phyloP scores from a whole-genome alignment of 2,888 invertebrate species.

The Pandemis heparana region DNA sequence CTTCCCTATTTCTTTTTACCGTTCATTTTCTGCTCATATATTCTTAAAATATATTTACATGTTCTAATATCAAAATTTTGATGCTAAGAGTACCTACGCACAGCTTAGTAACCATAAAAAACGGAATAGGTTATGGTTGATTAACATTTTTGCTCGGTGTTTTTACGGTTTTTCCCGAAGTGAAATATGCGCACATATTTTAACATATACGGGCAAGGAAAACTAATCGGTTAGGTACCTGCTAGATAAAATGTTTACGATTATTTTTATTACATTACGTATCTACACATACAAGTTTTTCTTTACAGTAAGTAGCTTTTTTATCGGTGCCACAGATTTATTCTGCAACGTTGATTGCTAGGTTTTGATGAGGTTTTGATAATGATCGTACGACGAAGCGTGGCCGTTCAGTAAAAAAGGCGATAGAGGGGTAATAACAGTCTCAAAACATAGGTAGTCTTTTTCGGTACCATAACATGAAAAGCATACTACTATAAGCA shows the following conservation, averaged over 20 bases:
- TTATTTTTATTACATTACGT: background rate
- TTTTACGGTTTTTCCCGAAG: constrained; percentile 16
- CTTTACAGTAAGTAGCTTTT: too few species aligned
- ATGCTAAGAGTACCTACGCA: too few species aligned
- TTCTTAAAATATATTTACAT: too few species aligned
- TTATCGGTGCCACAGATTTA: too few species aligned
- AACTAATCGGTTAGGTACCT: constrained; percentile 1
- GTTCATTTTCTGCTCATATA: too few species aligned
- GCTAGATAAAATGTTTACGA: background rate
- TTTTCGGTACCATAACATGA: background rate
- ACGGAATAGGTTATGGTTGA: background rate
- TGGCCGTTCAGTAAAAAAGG: too few species aligned
- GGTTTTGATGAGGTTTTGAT: too few species aligned
- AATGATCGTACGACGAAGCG: too few species aligned
- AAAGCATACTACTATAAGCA: background rate
- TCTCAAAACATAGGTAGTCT: background rate
- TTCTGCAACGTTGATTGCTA: too few species aligned
- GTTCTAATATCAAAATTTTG: too few species aligned
- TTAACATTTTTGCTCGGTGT: constrained; percentile 16
- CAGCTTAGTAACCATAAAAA: background rate
- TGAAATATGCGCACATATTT: background rate
- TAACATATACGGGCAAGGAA: background rate
- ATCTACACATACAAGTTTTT: background rate
- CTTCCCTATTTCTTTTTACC: too few species aligned
- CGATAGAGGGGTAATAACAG: too few species aligned